Base-by-base conservation (phyloP, 2,797 vertebrate species). In the Nannoperca australis region DNA sequence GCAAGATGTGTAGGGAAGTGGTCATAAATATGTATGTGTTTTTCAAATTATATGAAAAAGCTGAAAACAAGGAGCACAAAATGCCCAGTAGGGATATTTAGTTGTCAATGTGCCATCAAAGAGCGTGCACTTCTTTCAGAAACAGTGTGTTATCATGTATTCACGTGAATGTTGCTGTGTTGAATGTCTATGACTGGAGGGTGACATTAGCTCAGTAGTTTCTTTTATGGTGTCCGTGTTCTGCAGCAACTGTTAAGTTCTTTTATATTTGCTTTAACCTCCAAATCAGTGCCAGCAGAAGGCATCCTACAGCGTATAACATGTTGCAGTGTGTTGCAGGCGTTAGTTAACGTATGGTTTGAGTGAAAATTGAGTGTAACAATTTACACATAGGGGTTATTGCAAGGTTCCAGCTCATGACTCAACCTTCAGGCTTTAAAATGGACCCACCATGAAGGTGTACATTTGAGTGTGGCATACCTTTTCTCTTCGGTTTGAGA, bases 11-110 rank as follows among this genome's bases (percentile, higher is more conserved):
- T 50, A 63, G 64, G 62, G 65, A 60, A 53, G 42, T 24, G 10
- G 18, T 70, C 78, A 86, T 87, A 73, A 90, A 91, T 89, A 91
- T 90, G 79, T 36, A 89, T 78, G 60, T 20, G 20, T 10, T 10
- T 9, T 60, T 47, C 42, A 76, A 54, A 80, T 59, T 66, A 58
- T 50, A 68, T 56, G 62, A 79, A 20, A 64, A 51, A 40, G 53
- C 76, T 69, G 68, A 63, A 84, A 66, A 69, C 62, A 64, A 63
- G 49, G 20, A 72, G 65, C 32, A 45, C 64, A 47, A 75, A 63
- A 71, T 38, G 51, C 63, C 87, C 65, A 9, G 1, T 24, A 50
- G 82, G 69, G 22, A 77, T 40, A 49, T 85, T 71, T 47, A 66
- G 54, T 68, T 83, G 81, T 87, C 83, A 17, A 0, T 24, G 74